These are phyloP conservation scores for Brachionus calyciflorus DNA, from an alignment of 1,140 invertebrate species.

Conservation along the genomic window DNA sequence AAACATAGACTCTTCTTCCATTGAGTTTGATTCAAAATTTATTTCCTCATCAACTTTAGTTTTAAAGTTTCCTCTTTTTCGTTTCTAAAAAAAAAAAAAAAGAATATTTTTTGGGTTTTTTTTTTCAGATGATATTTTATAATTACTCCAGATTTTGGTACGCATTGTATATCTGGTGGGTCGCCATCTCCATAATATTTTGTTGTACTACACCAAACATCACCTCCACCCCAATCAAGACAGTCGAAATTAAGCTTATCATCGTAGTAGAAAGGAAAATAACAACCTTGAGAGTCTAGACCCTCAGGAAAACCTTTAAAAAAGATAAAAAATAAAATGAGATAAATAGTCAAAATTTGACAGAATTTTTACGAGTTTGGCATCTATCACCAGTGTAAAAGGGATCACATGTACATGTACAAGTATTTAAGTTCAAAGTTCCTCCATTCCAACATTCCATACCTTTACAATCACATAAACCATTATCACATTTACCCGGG, in stretches of 20 bases:
- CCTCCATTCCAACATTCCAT: conserved; percentile 45
- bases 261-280: conserved; percentile 20
- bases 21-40: too few relatives aligned
- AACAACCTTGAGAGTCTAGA: neutral
- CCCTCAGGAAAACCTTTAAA: neutral
- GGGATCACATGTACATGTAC: conserved; percentile 27
- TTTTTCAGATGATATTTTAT: neutral
- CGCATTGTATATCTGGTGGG: conserved; percentile 3
- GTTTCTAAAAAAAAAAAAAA: neutral
- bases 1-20: neutral
- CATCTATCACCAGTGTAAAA: conserved; percentile 11
- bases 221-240: conserved; percentile 21
- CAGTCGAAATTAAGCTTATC: conserved; percentile 4
- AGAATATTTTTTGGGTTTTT: neutral
- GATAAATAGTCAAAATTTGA: neutral
- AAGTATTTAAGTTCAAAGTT: neutral
- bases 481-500: conserved; percentile 1
- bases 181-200: conserved; percentile 3
- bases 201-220: conserved; percentile 39
- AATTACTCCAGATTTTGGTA: neutral
- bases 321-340: neutral
- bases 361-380: neutral
- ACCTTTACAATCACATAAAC: conserved; percentile 36
- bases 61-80: neutral
- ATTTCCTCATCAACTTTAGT: neutral